Conservation (phyloP, 2,888 invertebrate species). For the Luffia ferchaultella region DNA sequence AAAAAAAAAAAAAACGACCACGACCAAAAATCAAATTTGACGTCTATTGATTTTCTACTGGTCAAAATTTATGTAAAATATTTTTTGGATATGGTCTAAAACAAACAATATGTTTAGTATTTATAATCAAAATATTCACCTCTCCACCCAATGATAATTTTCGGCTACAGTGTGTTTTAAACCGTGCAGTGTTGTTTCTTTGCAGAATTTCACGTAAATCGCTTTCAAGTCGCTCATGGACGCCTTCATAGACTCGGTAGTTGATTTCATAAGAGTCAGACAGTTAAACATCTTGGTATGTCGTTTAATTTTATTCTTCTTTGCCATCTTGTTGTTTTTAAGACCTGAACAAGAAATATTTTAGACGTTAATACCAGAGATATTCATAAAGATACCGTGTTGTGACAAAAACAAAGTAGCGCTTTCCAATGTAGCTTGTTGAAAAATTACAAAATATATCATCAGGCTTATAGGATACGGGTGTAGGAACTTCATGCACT, state of each 20-base stretch:
- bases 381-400: background rate
- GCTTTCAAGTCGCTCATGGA: constrained; percentile 18
- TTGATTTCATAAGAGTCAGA: background rate
- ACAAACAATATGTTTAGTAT: too few species aligned
- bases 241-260: background rate
- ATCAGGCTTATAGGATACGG: too few species aligned
- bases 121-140: constrained; percentile 29
- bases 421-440: background rate
- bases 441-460: background rate
- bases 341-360: background rate
- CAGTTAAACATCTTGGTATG: constrained; percentile 5
- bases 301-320: constrained; percentile 8
- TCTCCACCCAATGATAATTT: constrained; percentile 43
- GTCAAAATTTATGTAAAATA: constrained; percentile 1
- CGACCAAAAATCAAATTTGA: background rate
- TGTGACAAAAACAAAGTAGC: background rate
- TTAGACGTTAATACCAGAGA: background rate
- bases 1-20: background rate
- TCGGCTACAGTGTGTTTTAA: constrained; percentile 50
- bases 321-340: background rate
- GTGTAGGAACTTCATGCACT: too few species aligned
- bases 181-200: constrained; percentile 51
- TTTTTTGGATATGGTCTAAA: background rate
- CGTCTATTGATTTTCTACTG: background rate
- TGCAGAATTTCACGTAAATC: constrained; percentile 41